Base-by-base conservation (phyloP, 1,140 invertebrate genomes). In the Zaprionus tsacasi region DNA sequence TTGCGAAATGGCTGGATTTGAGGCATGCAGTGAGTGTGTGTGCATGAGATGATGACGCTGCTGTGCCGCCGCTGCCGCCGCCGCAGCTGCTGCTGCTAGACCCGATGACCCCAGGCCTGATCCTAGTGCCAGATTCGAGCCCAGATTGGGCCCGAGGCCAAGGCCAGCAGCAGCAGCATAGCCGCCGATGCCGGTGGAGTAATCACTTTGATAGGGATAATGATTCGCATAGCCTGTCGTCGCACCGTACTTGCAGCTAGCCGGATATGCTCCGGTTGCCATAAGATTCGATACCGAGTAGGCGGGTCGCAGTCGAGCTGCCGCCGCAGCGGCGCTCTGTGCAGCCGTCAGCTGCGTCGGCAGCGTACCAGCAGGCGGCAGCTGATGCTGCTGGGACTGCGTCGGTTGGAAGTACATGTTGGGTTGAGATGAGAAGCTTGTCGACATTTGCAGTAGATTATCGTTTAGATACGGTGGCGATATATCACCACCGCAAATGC, bases 1-100 rank as follows among this genome's bases (percentile, higher is more conserved):
- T 77, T 92, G 92, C 71, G 92, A 92, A 27, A 92, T 81, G 79
- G 92, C 92, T 69, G 92, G 92, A 83, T 92, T 92, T 25, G 91
- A 92, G 78, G 92, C 82, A 69, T 92, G 89, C 78, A 92, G 76
- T 65, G 89, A 87, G 54, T 91, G 90, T 54, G 91, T 21, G 21
- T 21, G 85, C 91, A 92, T 80, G 71, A 91, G 65, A 54, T 89
- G 65, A 54, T 89, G 90, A 17, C 87, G 91, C 60, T 90, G 91
- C 55, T 92, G 91, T 43, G 81, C 64, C 15, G 71, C 52, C 40
- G 35, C 27, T 0, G 27, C 27, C 48, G 81, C 64, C 15, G 71
- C 52, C 40, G 35, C 27, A 3, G 27, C 27, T 5, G 27, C 27
- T 6, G 15, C 70, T 74, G 25, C 13, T n/a, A 81, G 50, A 11